phyloP scores from a whole-genome alignment of 1,140 invertebrate genomes.

The Drosophila carrolli region DNA sequence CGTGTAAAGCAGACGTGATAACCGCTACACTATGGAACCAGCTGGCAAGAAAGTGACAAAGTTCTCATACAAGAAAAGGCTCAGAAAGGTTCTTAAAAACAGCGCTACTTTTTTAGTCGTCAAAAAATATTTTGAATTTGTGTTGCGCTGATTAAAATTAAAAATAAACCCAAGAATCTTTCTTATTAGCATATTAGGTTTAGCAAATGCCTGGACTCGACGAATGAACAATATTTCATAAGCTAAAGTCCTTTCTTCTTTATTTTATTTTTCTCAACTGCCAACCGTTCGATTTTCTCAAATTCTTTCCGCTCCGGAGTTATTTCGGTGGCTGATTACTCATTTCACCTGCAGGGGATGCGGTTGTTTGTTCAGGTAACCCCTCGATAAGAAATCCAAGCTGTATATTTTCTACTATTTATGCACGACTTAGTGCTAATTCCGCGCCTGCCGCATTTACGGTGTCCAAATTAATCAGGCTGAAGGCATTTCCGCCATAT shows the following conservation, averaged over 20 bases:
- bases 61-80: not conserved
- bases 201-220: not conserved
- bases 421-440: slow-evolving; percentile 17
- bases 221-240: slow-evolving; percentile 11
- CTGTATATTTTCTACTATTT: slow-evolving; percentile 35
- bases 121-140: slow-evolving; percentile 2
- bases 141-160: not conserved
- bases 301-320: slow-evolving; percentile 41
- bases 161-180: not conserved
- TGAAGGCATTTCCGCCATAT: slow-evolving; percentile 27
- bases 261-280: not conserved
- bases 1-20: slow-evolving; percentile 89
- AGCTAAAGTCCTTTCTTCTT: not conserved
- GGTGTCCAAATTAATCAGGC: slow-evolving; percentile 13
- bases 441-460: slow-evolving; percentile 2
- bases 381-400: slow-evolving; percentile 2
- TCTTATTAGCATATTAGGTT: slow-evolving; percentile 1
- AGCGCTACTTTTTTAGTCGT: not conserved
- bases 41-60: not conserved
- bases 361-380: slow-evolving; percentile 15
- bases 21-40: slow-evolving; percentile 87
- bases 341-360: slow-evolving; percentile 28
- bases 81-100: not conserved
- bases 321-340: slow-evolving; percentile 39
- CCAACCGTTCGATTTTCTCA: slow-evolving; percentile 1